These are phyloP conservation scores for Hesperophylax magnus DNA, from an alignment of 1,140 invertebrate genomes.

Conservation along the genomic window DNA sequence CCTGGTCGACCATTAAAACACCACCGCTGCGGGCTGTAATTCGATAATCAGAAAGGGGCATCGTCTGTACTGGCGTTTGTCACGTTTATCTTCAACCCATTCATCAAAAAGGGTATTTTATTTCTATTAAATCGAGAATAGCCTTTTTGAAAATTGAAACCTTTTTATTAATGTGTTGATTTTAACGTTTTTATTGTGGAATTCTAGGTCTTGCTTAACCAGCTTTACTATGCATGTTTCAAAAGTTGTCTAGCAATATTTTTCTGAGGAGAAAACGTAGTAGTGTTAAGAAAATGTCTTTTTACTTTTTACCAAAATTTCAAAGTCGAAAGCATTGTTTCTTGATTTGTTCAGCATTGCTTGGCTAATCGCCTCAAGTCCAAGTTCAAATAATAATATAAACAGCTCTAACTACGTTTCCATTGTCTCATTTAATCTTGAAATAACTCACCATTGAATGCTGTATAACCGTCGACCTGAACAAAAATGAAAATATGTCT, in stretches of 20 bases:
- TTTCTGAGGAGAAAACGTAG: too few species aligned
- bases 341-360: neutral
- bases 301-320: neutral
- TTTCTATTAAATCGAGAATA: neutral
- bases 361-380: slow-evolving; percentile 2
- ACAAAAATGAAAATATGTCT: too few species aligned
- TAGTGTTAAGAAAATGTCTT: too few species aligned
- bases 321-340: neutral
- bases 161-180: neutral
- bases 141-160: neutral
- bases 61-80: neutral
- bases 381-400: slow-evolving; percentile 17
- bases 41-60: neutral
- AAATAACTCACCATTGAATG: neutral
- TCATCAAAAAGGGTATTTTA: neutral
- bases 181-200: too few species aligned
- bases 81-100: neutral
- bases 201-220: too few species aligned
- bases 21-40: slow-evolving; percentile 12
- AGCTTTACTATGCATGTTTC: too few species aligned
- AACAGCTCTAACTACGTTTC: slow-evolving; percentile 1
- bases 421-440: neutral
- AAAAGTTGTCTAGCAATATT: too few species aligned
- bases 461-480: neutral
- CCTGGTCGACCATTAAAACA: neutral